Conservation (phyloP, 2,113 vertebrate species). For the Xenopus borealis region DNA sequence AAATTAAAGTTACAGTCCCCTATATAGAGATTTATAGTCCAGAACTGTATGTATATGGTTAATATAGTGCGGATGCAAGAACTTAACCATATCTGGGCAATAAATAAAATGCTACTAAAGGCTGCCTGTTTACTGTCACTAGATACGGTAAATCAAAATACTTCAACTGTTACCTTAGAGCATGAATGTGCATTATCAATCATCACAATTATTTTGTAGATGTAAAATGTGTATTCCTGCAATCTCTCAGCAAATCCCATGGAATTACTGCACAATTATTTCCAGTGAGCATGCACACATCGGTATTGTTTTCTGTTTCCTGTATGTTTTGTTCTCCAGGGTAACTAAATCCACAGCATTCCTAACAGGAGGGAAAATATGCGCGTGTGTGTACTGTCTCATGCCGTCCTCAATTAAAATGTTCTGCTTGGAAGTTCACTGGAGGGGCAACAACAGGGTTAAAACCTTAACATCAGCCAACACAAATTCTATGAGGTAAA, state of each 20-base stretch:
- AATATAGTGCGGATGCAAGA: no score
- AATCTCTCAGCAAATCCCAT: constrained; percentile 8
- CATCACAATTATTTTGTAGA: not conserved
- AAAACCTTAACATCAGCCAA: constrained; percentile 56
- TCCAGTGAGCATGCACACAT: constrained; percentile 17
- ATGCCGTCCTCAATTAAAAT: constrained; percentile 57
- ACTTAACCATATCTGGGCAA: no score
- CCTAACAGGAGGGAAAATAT: constrained; percentile 50
- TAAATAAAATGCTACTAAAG: no score
- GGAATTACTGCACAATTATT: constrained; percentile 30
- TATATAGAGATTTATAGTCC: no score
- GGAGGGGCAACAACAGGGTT: constrained; percentile 65
- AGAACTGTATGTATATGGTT: no score
- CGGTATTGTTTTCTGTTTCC: constrained; percentile 26
- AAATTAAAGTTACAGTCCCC: no score
- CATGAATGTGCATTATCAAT: not conserved
- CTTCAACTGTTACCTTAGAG: not conserved
- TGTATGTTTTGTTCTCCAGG: constrained; percentile 50
- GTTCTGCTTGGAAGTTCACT: constrained; percentile 63
- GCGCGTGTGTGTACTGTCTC: constrained; percentile 54
- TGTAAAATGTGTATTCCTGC: not conserved
- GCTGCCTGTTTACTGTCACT: not conserved
- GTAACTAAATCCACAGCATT: constrained; percentile 47
- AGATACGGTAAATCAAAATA: not conserved
- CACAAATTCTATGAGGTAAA: constrained; percentile 52